These are phyloP conservation scores for Galerucella nymphaeae DNA, from an alignment of 2,888 invertebrate species.

Conservation along the genomic window DNA sequence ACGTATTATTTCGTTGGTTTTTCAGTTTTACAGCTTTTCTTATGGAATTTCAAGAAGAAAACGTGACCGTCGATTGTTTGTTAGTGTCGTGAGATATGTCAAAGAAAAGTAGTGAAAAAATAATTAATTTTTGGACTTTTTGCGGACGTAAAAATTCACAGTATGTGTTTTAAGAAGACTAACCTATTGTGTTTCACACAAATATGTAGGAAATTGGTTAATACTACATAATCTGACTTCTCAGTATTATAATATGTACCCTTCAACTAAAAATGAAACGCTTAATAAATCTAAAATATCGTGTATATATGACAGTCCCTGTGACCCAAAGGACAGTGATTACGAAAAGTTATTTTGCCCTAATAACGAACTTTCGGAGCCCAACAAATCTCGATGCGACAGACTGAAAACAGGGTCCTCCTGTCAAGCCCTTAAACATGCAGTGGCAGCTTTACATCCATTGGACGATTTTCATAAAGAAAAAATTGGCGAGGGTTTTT, in stretches of 20 bases:
- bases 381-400: conserved; percentile 64
- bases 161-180: conserved; percentile 56
- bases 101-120: conserved; percentile 36
- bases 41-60: conserved; percentile 12
- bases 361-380: conserved; percentile 63
- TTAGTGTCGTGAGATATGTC: conserved; percentile 38
- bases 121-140: conserved; percentile 34
- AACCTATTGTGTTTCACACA: conserved; percentile 54
- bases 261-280: conserved; percentile 55
- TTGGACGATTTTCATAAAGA: conserved; percentile 94
- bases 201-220: conserved; percentile 65
- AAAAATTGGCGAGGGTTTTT: conserved; percentile 95
- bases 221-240: conserved; percentile 56
- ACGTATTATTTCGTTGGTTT: conserved; percentile 4
- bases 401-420: conserved; percentile 78
- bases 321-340: conserved; percentile 62
- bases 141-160: conserved; percentile 45
- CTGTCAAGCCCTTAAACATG: conserved; percentile 90
- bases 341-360: conserved; percentile 62
- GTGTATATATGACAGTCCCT: conserved; percentile 63
- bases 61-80: conserved; percentile 38
- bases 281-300: conserved; percentile 55
- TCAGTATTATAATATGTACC: conserved; percentile 56
- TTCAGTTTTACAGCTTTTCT: neutral
- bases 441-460: conserved; percentile 90